Evolutionary conservation across 1,140 invertebrate genomes (phyloP).

Genomic region (Drosophila busckii): DNA sequence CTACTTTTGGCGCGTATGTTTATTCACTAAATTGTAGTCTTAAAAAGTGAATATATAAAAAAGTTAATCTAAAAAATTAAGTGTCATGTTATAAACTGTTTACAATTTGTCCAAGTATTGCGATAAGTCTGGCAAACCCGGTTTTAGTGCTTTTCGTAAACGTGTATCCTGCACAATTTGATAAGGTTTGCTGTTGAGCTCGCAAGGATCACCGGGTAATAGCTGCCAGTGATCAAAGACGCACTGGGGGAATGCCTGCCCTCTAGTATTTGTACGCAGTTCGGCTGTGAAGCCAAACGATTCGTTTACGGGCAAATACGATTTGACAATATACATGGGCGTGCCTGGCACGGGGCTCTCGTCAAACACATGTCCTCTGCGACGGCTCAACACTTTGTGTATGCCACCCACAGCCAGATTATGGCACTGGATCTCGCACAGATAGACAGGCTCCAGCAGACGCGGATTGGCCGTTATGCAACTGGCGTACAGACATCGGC

Average conservation of each 20-base stretch:
- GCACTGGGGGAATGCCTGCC: slow-evolving; percentile 99
- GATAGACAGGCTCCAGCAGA: slow-evolving; percentile 98
- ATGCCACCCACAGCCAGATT: slow-evolving; percentile 96
- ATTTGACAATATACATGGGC: slow-evolving; percentile 99
- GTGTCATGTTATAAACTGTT: slow-evolving; percentile 75
- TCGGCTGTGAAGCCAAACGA: slow-evolving; percentile 99
- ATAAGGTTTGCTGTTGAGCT: slow-evolving; percentile 88
- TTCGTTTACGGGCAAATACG: slow-evolving; percentile 98
- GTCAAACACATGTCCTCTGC: slow-evolving; percentile 97
- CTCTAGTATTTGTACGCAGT: slow-evolving; percentile 97
- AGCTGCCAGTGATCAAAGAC: slow-evolving; percentile 99
- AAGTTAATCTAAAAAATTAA: too few species aligned
- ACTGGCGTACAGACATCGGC: slow-evolving; percentile 96
- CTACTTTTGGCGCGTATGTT: too few species aligned
- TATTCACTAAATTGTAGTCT: too few species aligned
- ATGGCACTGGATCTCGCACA: slow-evolving; percentile 99
- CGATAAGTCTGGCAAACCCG: slow-evolving; percentile 93
- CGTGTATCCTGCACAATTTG: slow-evolving; percentile 94
- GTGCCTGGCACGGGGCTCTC: slow-evolving; percentile 94
- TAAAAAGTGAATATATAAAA: too few species aligned
- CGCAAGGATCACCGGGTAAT: slow-evolving; percentile 94
- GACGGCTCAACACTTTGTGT: slow-evolving; percentile 96
- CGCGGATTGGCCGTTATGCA: slow-evolving; percentile 95
- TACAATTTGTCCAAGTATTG: slow-evolving; percentile 96
- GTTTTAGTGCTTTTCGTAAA: slow-evolving; percentile 99